A percentile compares a stretch with the other conserved stretches of the same genome.
Evolutionary conservation across 2,888 invertebrate species (phyloP).

Genomic region (Tricholauxania praeusta): DNA sequence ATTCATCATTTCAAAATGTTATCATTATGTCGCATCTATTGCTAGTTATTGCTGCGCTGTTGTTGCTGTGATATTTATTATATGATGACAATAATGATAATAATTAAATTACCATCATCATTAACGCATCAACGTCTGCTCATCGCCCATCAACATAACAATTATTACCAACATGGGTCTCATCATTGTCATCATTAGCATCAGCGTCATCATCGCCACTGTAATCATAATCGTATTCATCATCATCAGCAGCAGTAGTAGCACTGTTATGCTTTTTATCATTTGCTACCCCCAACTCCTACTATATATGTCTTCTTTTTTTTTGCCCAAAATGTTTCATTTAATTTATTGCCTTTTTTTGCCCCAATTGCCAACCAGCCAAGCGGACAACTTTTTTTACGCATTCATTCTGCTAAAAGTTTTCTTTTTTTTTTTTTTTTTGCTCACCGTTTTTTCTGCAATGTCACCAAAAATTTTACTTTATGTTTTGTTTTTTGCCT

Average conservation of each 20-base stretch:
- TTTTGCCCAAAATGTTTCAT: slow-evolving; percentile 26
- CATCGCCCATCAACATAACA: slow-evolving; percentile 1
- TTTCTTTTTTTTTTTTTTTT: too few relatives aligned
- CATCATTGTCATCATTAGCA: neutral
- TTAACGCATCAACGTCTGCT: slow-evolving; percentile 42
- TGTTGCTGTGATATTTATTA: neutral
- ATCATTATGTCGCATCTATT: slow-evolving; percentile 34
- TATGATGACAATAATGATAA: slow-evolving; percentile 32
- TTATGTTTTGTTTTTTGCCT: slow-evolving; percentile 10
- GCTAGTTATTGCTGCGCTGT: neutral
- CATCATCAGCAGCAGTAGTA: slow-evolving; percentile 1
- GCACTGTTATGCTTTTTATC: neutral
- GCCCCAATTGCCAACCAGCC: neutral
- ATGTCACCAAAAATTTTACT: slow-evolving; percentile 23
- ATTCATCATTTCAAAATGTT: slow-evolving; percentile 26
- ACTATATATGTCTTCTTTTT: neutral
- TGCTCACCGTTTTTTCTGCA: slow-evolving; percentile 2
- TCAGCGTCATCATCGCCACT: neutral
- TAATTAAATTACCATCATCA: slow-evolving; percentile 38
- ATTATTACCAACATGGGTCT: slow-evolving; percentile 6
- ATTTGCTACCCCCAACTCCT: too few relatives aligned
- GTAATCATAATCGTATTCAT: slow-evolving; percentile 1
- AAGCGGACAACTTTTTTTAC: slow-evolving; percentile 18
- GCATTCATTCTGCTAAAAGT: slow-evolving; percentile 7
- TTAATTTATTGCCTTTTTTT: slow-evolving; percentile 38